Percentiles rank a stretch among this genome's conserved stretches.
phyloP scores from a whole-genome alignment of 2,797 vertebrate genomes.

The Remorina albescens region DNA sequence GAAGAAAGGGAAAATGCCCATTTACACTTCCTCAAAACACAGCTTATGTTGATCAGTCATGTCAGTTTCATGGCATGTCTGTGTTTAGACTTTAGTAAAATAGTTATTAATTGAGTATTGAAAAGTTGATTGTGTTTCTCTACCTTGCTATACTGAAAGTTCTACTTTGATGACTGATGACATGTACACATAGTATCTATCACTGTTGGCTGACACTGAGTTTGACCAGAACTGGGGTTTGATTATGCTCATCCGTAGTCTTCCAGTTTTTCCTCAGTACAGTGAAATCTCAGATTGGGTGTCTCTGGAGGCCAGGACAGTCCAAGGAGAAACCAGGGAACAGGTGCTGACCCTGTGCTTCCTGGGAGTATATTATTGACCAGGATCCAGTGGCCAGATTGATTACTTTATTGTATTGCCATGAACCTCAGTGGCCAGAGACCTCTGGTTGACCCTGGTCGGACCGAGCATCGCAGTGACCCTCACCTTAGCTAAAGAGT shows the following conservation, averaged over 20 bases:
- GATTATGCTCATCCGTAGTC: constrained; percentile 48
- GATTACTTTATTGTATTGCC: constrained; percentile 89
- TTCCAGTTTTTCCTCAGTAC: constrained; percentile 48
- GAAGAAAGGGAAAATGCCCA: constrained; percentile 46
- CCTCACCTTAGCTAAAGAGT: constrained; percentile 87
- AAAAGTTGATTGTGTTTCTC: constrained; percentile 31
- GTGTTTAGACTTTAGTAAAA: constrained; percentile 43
- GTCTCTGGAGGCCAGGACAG: constrained; percentile 76
- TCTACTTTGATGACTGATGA: constrained; percentile 33
- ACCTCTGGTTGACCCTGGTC: constrained; percentile 84
- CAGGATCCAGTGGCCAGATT: constrained; percentile 79
- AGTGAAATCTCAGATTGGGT: constrained; percentile 74
- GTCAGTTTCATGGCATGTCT: constrained; percentile 56
- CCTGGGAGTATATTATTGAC: constrained; percentile 86
- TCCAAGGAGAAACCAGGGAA: constrained; percentile 84
- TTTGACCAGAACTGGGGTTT: constrained; percentile 48
- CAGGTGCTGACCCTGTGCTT: constrained; percentile 85
- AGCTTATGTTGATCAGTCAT: constrained; percentile 51
- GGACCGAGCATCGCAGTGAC: constrained; percentile 79
- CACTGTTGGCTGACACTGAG: constrained; percentile 55
- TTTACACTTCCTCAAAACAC: constrained; percentile 51
- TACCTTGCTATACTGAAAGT: constrained; percentile 47
- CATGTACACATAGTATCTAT: constrained; percentile 45
- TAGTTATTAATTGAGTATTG: constrained; percentile 26
- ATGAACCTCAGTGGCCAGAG: constrained; percentile 85